Percentiles rank a stretch among this genome's conserved stretches.
phyloP scores from a whole-genome alignment of 2,888 invertebrate species.

The Orchesellides sinensis region DNA sequence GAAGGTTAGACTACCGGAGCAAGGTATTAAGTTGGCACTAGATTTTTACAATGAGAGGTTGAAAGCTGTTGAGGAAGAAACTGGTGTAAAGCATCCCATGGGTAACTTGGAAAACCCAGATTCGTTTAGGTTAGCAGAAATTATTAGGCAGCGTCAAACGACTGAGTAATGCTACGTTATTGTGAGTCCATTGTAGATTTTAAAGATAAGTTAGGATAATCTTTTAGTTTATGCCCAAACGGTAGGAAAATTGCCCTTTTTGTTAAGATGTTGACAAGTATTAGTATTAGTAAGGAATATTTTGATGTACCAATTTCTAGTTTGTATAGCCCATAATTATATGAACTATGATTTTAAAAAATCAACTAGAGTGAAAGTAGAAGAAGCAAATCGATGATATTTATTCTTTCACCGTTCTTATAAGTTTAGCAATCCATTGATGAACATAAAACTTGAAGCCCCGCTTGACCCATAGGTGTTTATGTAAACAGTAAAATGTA shows the following conservation, averaged over 20 bases:
- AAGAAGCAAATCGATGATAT: no score
- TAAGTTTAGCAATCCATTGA: no score
- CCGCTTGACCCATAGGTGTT: no score
- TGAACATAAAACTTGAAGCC: no score
- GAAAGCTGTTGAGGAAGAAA: background rate
- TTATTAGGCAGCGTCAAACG: background rate
- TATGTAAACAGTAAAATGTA: no score
- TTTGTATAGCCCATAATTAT: no score
- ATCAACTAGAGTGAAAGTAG: no score
- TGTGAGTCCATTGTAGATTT: background rate
- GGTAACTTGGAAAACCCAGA: background rate
- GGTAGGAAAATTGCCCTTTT: background rate
- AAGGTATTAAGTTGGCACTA: conserved; percentile 92
- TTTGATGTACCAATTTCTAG: no score
- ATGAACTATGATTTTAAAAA: no score
- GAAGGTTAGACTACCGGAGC: conserved; percentile 89
- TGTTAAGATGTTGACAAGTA: background rate
- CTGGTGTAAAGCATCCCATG: background rate
- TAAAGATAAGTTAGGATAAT: background rate
- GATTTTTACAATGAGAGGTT: conserved; percentile 81
- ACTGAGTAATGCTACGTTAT: background rate
- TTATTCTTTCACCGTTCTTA: no score
- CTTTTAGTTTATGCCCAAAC: background rate
- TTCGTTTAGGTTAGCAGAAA: background rate
- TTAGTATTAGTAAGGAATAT: no score